Evolutionary conservation across 2,888 invertebrate genomes (phyloP).

Genomic region (Piscicola geometra): DNA sequence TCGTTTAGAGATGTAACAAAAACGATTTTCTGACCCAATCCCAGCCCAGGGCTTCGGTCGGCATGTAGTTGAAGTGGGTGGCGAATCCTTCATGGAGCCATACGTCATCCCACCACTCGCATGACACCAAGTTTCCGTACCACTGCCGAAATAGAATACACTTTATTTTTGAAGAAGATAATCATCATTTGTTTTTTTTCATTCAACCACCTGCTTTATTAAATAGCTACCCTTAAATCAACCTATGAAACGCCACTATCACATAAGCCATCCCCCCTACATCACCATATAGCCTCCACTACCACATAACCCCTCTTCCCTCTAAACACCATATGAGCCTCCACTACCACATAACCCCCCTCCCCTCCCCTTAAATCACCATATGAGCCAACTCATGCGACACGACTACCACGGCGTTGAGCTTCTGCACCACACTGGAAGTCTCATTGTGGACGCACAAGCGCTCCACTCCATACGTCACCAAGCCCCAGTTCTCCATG

Average conservation of each 20-base stretch:
- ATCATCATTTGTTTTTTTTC: too few species aligned
- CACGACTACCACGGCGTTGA: conserved; percentile 11
- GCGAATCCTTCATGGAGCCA: conserved; percentile 42
- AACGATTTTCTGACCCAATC: conserved; percentile 17
- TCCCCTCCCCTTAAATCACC: too few species aligned
- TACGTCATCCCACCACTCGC: conserved; percentile 39
- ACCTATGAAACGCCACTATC: too few species aligned
- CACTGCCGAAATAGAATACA: conserved; percentile 35
- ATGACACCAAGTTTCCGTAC: conserved; percentile 40
- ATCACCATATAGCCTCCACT: too few species aligned
- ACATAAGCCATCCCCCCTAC: too few species aligned
- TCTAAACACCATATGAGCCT: too few species aligned
- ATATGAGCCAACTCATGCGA: conserved; percentile 37
- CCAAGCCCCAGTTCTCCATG: conserved; percentile 41
- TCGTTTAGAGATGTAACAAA: background rate
- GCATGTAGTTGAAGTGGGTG: conserved; percentile 36
- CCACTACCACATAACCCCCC: too few species aligned
- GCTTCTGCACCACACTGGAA: background rate
- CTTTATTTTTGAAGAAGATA: too few species aligned
- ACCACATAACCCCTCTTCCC: too few species aligned
- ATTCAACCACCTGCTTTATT: too few species aligned
- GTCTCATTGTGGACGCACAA: conserved; percentile 24
- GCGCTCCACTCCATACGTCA: conserved; percentile 33
- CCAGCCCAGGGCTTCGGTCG: conserved; percentile 36
- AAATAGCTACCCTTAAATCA: too few species aligned